These are phyloP conservation scores for Mobula birostris DNA, from an alignment of 2,113 vertebrate genomes.

Conservation along the genomic window DNA sequence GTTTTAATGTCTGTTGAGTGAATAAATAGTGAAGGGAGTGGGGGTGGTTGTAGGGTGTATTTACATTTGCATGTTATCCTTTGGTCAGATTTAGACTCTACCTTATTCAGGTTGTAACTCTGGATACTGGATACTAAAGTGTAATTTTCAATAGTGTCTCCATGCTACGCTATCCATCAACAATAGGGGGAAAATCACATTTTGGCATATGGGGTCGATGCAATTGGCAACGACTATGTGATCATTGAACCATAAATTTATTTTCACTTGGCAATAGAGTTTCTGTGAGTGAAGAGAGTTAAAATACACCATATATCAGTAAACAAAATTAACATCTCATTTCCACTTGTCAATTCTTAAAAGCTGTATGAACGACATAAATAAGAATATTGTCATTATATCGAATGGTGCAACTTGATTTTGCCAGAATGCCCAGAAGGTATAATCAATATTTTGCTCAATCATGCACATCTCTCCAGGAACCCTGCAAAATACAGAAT, in stretches of 20 bases:
- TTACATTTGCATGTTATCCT: no score
- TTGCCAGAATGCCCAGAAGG: slow-evolving; percentile 67
- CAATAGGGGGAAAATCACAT: no score
- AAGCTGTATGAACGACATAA: slow-evolving; percentile 42
- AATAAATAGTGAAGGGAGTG: no score
- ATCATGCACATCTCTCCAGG: slow-evolving; percentile 55
- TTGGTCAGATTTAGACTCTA: no score
- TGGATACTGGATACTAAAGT: no score
- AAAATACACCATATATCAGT: background rate
- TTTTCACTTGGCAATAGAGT: background rate
- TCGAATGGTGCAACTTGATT: slow-evolving; percentile 61
- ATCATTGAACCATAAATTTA: background rate
- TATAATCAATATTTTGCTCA: slow-evolving; percentile 57
- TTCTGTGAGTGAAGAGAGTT: background rate
- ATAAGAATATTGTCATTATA: slow-evolving; percentile 53
- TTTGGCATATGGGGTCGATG: no score
- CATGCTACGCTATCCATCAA: no score
- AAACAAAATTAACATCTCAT: background rate
- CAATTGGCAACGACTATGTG: background rate
- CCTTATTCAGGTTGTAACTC: no score
- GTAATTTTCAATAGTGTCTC: no score
- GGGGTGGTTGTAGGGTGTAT: no score
- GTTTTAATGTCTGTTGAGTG: no score
- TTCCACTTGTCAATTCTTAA: slow-evolving; percentile 39
- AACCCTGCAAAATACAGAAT: slow-evolving; percentile 47